Percentiles rank a stretch among this genome's conserved stretches.
Evolutionary conservation across 1,140 invertebrate genomes (phyloP).

Genomic region (Tetranychus urticae): DNA sequence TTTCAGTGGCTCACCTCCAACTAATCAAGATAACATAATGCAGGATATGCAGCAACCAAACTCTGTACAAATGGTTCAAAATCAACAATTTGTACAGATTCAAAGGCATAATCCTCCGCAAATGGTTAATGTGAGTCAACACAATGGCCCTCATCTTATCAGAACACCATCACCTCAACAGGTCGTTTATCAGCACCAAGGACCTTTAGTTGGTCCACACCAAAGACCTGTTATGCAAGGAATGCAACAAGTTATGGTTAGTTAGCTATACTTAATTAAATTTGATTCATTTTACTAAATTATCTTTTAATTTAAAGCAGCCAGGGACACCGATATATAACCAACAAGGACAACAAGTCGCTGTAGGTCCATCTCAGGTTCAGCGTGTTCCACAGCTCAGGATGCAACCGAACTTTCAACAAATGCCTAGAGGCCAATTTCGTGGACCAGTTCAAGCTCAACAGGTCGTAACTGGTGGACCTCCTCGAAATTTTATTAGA

Average conservation of each 20-base stretch:
- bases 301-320: background rate
- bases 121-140: background rate
- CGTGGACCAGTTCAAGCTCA: slow-evolving; percentile 1
- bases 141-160: background rate
- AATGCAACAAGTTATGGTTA: background rate
- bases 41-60: background rate
- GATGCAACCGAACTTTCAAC: background rate
- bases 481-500: too few species aligned
- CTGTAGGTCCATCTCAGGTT: background rate
- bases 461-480: background rate
- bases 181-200: background rate
- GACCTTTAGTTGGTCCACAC: background rate
- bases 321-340: background rate
- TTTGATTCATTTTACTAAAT: background rate
- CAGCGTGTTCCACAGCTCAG: background rate
- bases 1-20: background rate
- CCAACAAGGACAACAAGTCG: background rate
- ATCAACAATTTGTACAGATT: background rate
- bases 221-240: background rate
- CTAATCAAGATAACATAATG: background rate
- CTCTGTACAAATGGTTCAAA: background rate
- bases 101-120: background rate
- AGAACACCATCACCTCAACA: background rate
- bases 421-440: background rate
- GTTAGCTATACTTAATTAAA: background rate